These are phyloP conservation scores for Heliothis peltigera DNA, from an alignment of 2,888 invertebrate genomes.

Conservation along the genomic window DNA sequence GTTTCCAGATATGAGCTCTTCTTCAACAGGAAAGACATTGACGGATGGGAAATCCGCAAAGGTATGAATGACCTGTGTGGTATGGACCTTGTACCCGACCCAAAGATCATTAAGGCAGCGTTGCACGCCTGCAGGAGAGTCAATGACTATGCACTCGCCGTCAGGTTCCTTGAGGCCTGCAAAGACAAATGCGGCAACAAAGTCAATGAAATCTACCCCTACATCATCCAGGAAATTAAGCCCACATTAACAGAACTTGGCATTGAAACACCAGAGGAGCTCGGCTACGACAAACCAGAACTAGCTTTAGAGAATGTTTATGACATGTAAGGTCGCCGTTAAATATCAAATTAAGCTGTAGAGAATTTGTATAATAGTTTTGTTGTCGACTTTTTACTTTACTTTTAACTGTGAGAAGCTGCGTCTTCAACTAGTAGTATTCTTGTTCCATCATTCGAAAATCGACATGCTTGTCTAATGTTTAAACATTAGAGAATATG, in stretches of 20 bases:
- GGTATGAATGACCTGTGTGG: constrained; percentile 96
- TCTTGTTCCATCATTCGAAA: constrained; percentile 70
- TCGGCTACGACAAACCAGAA: constrained; percentile 99
- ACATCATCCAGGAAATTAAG: constrained; percentile 96
- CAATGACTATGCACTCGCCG: constrained; percentile 97
- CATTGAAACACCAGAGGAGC: constrained; percentile 97
- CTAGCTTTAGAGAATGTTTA: constrained; percentile 94
- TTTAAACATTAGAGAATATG: constrained; percentile 76
- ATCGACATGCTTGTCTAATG: constrained; percentile 77
- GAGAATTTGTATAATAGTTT: constrained; percentile 86
- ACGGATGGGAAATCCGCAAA: constrained; percentile 98
- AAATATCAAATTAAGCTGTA: constrained; percentile 78
- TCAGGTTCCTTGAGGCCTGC: constrained; percentile 97
- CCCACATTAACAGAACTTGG: constrained; percentile 98
- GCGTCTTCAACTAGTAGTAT: constrained; percentile 69
- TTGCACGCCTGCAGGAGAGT: constrained; percentile 97
- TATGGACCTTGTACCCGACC: constrained; percentile 98
- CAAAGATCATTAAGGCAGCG: constrained; percentile 95
- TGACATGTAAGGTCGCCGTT: constrained; percentile 88
- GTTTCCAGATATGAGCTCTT: constrained; percentile 93
- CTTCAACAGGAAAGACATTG: constrained; percentile 96
- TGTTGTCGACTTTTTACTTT: constrained; percentile 81
- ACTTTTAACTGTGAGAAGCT: constrained; percentile 73
- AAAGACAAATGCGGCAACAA: constrained; percentile 96
- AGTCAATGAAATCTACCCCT: constrained; percentile 95